Conservation (phyloP, 2,888 invertebrate species). For the Crossocerus cetratus region DNA sequence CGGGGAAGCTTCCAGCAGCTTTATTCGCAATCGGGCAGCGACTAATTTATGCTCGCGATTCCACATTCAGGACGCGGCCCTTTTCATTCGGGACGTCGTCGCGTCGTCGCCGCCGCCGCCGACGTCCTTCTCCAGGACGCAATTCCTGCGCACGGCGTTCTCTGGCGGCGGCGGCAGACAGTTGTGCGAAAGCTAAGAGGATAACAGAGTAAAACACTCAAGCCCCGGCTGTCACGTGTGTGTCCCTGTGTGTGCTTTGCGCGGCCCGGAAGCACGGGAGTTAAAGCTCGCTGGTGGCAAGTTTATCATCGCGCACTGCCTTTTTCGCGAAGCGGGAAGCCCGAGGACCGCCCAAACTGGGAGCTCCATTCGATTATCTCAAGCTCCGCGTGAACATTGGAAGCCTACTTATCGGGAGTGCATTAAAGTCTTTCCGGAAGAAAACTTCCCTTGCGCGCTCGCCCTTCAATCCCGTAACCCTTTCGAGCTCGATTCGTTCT, state of each 20-base stretch:
- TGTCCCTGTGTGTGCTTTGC: slow-evolving; percentile 28
- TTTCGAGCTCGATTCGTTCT: not conserved
- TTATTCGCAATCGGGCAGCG: not conserved
- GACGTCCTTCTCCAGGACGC: no score
- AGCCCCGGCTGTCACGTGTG: slow-evolving; percentile 25
- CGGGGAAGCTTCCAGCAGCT: not conserved
- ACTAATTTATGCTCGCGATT: slow-evolving; percentile 2
- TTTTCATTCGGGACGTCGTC: slow-evolving; percentile 11
- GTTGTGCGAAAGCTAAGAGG: slow-evolving; percentile 57
- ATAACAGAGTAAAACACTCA: slow-evolving; percentile 67
- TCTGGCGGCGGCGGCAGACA: slow-evolving; percentile 39
- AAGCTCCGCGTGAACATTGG: slow-evolving; percentile 11
- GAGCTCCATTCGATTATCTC: slow-evolving; percentile 31
- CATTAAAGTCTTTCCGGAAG: not conserved
- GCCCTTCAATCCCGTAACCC: not conserved
- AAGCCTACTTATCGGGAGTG: not conserved
- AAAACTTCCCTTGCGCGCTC: not conserved
- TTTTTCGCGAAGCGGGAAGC: slow-evolving; percentile 44
- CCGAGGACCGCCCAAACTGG: slow-evolving; percentile 33
- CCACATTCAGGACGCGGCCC: not conserved
- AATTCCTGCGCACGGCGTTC: slow-evolving; percentile 16
- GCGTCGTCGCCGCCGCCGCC: no score
- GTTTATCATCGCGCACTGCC: slow-evolving; percentile 48
- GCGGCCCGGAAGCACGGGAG: slow-evolving; percentile 42
- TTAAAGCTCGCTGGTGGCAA: slow-evolving; percentile 38